phyloP scores from a whole-genome alignment of 2,113 vertebrate genomes.

The Tetraodon nigroviridis region DNA sequence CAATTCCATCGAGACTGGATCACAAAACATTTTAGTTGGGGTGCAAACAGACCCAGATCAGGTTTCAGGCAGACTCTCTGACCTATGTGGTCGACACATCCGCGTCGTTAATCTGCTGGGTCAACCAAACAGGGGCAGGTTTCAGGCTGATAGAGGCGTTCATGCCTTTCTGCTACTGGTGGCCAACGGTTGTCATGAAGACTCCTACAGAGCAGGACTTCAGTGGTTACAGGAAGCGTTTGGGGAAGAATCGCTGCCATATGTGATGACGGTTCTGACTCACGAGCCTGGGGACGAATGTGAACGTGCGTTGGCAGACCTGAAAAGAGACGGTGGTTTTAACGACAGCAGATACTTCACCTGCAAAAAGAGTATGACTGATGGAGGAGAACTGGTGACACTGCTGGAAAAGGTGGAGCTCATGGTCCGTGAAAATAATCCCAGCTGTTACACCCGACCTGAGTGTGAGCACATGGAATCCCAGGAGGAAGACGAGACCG shows the following conservation, averaged over 20 bases:
- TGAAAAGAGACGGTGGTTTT: constrained; percentile 13
- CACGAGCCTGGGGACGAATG: constrained; percentile 10
- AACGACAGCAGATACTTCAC: constrained; percentile 26
- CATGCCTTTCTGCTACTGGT: constrained; percentile 39
- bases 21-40: constrained; percentile 25
- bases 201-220: constrained; percentile 16
- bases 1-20: constrained; percentile 15
- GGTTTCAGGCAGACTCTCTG: constrained; percentile 29
- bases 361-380: constrained; percentile 19
- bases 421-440: constrained; percentile 32
- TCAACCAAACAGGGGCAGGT: background rate
- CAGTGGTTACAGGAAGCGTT: constrained; percentile 26
- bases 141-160: background rate
- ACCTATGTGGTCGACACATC: constrained; percentile 28
- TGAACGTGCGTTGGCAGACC: constrained; percentile 15
- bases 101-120: constrained; percentile 35
- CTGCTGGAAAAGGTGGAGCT: constrained; percentile 26
- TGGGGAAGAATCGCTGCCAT: constrained; percentile 8
- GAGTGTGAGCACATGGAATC: background rate
- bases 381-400: constrained; percentile 10
- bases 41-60: background rate
- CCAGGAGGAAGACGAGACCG: background rate
- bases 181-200: constrained; percentile 14
- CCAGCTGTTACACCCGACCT: background rate
- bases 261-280: constrained; percentile 39